phyloP scores from a whole-genome alignment of 2,888 invertebrate species.

The Protonemura montana region DNA sequence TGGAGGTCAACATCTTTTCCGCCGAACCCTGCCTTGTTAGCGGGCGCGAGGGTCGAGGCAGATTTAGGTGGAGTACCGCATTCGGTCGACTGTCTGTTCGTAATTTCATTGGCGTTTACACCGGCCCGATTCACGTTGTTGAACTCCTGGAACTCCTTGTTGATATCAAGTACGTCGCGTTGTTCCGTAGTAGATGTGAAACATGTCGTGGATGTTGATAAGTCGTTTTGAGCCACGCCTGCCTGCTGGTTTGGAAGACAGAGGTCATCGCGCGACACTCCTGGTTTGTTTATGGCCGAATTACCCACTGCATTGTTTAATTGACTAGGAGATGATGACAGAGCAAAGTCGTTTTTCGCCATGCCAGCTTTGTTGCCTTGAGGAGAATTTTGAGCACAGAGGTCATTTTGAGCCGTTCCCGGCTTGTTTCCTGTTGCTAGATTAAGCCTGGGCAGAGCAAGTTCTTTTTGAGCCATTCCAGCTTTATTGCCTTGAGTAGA shows the following conservation, averaged over 20 bases:
- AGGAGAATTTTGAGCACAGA: no score
- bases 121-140: not conserved
- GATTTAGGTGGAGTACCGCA: not conserved
- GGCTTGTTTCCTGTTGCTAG: not conserved
- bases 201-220: no score
- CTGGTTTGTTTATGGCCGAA: no score
- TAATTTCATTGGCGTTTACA: not conserved
- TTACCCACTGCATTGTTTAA: no score
- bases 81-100: no score
- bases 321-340: no score
- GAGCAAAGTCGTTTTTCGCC: no score
- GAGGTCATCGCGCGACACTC: no score
- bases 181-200: no score
- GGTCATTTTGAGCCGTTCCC: not conserved
- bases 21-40: not conserved
- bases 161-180: not conserved
- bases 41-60: not conserved
- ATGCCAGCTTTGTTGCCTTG: no score
- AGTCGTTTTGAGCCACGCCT: not conserved
- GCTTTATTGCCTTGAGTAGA: not conserved
- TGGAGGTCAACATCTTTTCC: not conserved
- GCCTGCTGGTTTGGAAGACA: not conserved
- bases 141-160: not conserved
- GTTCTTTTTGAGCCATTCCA: not conserved
- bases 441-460: no score